Evolutionary conservation across 2,113 vertebrate genomes (phyloP).

Genomic region (Todiramphus chloris): DNA sequence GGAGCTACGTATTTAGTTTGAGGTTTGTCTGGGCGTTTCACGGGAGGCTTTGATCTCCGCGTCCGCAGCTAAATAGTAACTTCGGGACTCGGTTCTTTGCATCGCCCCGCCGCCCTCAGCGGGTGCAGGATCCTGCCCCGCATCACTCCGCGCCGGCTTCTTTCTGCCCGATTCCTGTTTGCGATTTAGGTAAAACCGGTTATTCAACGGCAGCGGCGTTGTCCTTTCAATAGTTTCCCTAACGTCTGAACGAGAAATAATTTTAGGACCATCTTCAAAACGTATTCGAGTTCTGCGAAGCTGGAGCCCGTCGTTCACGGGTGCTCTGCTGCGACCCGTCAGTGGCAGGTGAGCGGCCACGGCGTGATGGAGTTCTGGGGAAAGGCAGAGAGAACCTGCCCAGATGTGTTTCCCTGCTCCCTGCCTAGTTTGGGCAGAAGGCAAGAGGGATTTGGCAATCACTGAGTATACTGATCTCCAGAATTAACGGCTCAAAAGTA

Average conservation of each 20-base stretch:
- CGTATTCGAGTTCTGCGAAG: not conserved
- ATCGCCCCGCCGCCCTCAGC: not conserved
- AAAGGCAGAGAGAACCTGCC: not conserved
- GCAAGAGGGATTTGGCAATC: not conserved
- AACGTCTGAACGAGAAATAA: not conserved
- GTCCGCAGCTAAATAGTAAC: not conserved
- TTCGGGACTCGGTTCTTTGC: not conserved
- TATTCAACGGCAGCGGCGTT: not conserved
- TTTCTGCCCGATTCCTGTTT: not conserved
- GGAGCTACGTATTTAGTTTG: conserved; percentile 37
- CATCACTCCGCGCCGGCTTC: not conserved
- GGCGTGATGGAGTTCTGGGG: not conserved
- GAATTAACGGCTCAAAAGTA: not conserved
- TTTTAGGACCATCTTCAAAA: not conserved
- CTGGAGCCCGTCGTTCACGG: not conserved
- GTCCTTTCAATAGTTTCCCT: not conserved
- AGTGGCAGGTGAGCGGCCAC: not conserved
- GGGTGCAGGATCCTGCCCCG: not conserved
- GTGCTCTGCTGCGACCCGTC: not conserved
- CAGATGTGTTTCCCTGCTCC: not conserved
- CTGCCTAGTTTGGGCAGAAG: not conserved
- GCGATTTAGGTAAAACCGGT: not conserved
- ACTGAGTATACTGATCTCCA: not conserved
- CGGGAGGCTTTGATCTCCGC: not conserved
- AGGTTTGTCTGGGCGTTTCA: conserved; percentile 2